Conservation (phyloP, 1,140 invertebrate species). For the Listronotus oregonensis region DNA sequence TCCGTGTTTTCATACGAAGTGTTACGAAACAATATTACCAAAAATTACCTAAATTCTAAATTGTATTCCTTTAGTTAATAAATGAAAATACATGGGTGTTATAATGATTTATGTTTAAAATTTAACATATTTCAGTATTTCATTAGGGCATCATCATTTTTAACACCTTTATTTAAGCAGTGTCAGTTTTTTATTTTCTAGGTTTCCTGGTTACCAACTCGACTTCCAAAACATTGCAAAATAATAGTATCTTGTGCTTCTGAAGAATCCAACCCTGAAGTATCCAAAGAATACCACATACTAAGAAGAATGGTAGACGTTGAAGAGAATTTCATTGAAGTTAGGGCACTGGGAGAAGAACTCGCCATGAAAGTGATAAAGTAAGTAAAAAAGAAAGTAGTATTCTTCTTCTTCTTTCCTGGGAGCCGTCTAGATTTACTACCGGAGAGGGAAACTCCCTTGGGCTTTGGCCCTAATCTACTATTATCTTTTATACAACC, state of each 20-base stretch:
- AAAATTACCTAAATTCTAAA: too few species aligned
- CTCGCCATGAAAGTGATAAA: slow-evolving; percentile 92
- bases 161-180: too few species aligned
- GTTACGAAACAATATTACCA: too few species aligned
- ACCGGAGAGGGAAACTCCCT: not conserved
- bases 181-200: not conserved
- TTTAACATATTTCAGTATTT: too few species aligned
- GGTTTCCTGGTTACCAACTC: slow-evolving; percentile 86
- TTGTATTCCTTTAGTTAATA: too few species aligned
- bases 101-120: too few species aligned
- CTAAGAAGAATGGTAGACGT: slow-evolving; percentile 88
- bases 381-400: slow-evolving; percentile 54
- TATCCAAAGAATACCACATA: slow-evolving; percentile 85
- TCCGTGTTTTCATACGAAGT: too few species aligned
- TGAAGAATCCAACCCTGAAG: slow-evolving; percentile 83
- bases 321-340: slow-evolving; percentile 91
- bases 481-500: too few species aligned
- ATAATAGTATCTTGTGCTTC: slow-evolving; percentile 89
- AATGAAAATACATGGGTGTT: too few species aligned
- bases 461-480: not conserved
- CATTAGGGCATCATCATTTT: too few species aligned
- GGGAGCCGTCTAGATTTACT: too few species aligned
- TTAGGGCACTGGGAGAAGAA: slow-evolving; percentile 88
- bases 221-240: slow-evolving; percentile 88
- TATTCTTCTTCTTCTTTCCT: not conserved